Percentiles rank a stretch among this genome's conserved stretches.
phyloP scores from a whole-genome alignment of 2,888 invertebrate genomes.

The Drosophila melanocephala region DNA sequence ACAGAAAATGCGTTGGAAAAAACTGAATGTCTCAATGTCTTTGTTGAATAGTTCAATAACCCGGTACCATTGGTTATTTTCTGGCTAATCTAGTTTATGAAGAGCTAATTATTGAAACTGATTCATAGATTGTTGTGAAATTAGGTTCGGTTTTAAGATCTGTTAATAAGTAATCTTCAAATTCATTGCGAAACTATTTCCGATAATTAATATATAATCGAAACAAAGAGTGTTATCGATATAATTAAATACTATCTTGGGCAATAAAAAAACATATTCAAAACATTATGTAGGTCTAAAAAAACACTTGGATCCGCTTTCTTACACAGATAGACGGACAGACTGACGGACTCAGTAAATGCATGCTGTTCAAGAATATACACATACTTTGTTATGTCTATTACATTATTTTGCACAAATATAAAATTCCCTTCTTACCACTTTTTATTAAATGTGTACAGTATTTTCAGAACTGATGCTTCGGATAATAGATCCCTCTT shows the following conservation, averaged over 20 bases:
- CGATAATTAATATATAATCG: neutral
- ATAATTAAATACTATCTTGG: too few species aligned
- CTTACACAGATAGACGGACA: too few species aligned
- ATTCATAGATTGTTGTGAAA: constrained; percentile 42
- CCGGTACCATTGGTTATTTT: constrained; percentile 32
- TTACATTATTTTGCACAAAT: too few species aligned
- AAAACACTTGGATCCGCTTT: too few species aligned
- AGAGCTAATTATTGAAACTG: constrained; percentile 20
- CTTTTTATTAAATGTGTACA: neutral
- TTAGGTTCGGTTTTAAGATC: neutral
- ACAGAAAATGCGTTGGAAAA: constrained; percentile 8
- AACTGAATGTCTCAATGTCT: constrained; percentile 25
- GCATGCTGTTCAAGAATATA: too few species aligned
- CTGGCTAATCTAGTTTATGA: constrained; percentile 1
- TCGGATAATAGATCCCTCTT: neutral
- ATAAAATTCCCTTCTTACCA: neutral
- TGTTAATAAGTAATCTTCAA: neutral
- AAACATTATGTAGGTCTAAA: too few species aligned
- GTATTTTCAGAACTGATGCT: neutral
- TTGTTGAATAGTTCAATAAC: constrained; percentile 47
- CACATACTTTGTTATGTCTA: too few species aligned
- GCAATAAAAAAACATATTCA: too few species aligned
- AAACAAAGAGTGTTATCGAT: too few species aligned
- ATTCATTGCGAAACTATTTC: neutral
- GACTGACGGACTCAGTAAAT: too few species aligned